These are phyloP conservation scores for Idris sp. DNA, from an alignment of 1,140 invertebrate species.

Conservation along the genomic window DNA sequence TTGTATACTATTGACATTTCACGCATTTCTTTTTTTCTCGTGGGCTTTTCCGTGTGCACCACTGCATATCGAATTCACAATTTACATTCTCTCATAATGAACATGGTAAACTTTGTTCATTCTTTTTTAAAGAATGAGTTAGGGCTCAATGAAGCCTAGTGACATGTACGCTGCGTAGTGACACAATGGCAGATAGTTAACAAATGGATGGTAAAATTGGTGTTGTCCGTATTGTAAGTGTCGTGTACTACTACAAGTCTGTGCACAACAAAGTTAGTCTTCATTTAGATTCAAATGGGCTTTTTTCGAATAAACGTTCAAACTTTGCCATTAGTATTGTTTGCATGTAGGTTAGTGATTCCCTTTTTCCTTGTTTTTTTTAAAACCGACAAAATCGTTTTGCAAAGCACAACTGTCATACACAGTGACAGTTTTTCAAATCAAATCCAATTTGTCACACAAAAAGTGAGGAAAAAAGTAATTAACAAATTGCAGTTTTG, in stretches of 20 bases:
- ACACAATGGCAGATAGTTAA: slow-evolving; percentile 63
- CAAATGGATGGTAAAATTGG: slow-evolving; percentile 13
- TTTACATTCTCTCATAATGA: slow-evolving; percentile 49
- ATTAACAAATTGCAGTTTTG: too few relatives aligned
- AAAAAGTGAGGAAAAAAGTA: slow-evolving; percentile 26
- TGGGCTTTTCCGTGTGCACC: slow-evolving; percentile 6
- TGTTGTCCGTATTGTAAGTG: slow-evolving; percentile 33
- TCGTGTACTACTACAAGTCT: slow-evolving; percentile 22
- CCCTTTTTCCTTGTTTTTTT: too few relatives aligned
- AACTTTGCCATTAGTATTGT: slow-evolving; percentile 66
- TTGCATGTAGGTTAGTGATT: slow-evolving; percentile 54
- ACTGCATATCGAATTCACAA: slow-evolving; percentile 15
- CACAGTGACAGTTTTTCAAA: slow-evolving; percentile 44
- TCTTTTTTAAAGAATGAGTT: slow-evolving; percentile 59
- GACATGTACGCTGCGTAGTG: slow-evolving; percentile 30
- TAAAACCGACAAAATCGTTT: slow-evolving; percentile 43
- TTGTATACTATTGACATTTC: slow-evolving; percentile 9
- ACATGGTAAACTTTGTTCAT: slow-evolving; percentile 49
- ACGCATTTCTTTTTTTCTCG: slow-evolving; percentile 15
- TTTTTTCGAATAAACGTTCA: slow-evolving; percentile 58
- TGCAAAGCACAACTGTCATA: slow-evolving; percentile 27
- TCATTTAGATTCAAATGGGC: slow-evolving; percentile 70
- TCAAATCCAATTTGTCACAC: slow-evolving; percentile 25
- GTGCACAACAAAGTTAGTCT: slow-evolving; percentile 52
- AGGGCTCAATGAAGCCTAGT: slow-evolving; percentile 36